Evolutionary conservation across 2,797 vertebrate species (phyloP), one percentile per base, ranked within the genome.

Genomic region (Falco cherrug): DNA sequence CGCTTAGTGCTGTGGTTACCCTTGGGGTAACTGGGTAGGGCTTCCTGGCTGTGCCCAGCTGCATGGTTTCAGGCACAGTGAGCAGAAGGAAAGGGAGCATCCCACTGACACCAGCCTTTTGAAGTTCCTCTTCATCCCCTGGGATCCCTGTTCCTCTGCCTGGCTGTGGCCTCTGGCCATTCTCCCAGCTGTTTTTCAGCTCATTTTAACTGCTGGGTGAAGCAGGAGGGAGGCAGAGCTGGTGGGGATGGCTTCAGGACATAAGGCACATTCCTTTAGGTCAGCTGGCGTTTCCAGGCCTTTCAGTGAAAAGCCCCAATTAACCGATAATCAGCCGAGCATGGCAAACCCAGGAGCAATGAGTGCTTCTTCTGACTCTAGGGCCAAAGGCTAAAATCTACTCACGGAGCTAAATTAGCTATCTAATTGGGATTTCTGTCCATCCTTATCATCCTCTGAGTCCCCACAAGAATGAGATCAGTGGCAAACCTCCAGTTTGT

Each of bases 231-330:
- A 71, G 61, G 76, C 48, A 64, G 67, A 96, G 81, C 33, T 37
- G 14, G 77, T 16, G 20, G 87, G 94, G 88, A 53, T 85, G 65
- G 37, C 90, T 95, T 89, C 89, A 25, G 95, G 95, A 92, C 91
- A 78, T 39, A 4, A 84, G 87, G 82, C 83, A 70, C 89, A 91
- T 97, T 97, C 98, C 96, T 98, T 41, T 60, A 81, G 97, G 97
- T 98, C 97, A 96, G 95, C 64, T 81, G 50, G 43, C 24, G 87
- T 98, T 97, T 98, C 97, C 97, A 97, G 94, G 97, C 95, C 81
- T 97, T 97, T 95, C 90, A 19, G n/a, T 68, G 83, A 97, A 97
- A 98, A 98, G 95, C 96, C 92, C 97, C 97, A 98, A 97, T 98
- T 98, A 98, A 97, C 97, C 96, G 94, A 94, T 96, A 95, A 98